Base-by-base conservation (phyloP, 2,888 invertebrate genomes). In the Amaurobius ferox region DNA sequence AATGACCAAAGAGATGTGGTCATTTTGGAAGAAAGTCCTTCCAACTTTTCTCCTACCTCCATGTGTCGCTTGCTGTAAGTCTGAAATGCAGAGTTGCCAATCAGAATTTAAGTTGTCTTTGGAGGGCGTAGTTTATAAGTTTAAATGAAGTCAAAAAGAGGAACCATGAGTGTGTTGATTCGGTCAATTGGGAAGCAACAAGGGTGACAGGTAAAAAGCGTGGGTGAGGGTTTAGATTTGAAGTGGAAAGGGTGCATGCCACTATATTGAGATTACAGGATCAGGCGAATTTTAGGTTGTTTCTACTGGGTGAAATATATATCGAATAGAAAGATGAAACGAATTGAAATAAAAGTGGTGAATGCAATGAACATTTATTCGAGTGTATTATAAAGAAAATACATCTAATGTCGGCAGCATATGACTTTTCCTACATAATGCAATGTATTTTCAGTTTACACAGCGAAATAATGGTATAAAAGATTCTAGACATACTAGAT, bases 1-100 rank as follows among this genome's bases (percentile, higher is more conserved):
- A 73, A 68, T 80, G 80, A 72, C 72, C 79, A 79, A 30, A 62
- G 79, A 72, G 64, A 71, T 79, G 79, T 26, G 71, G 71, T 66
- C 66, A 66, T 66, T 66, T 30, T 66, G 28, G 32, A 35, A 55
- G 44, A 32, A 30, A 78, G 26, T n/a, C 11, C 6, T 30, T 23
- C 30, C 11, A 30, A 48, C 26, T 66, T 62, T 76, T 67, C 32
- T 73, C 39, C 23, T 19, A 9, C 39, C 35, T 19, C 35, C 67
- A 29, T 13, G 29, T 16, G 2, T 30, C 30, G n/a, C 13, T 35
- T 29, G 26, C 40, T 16, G 61, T 13, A 28, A 29, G 16, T 7
- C 23, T 68, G 23, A 68, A 68, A 68, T n/a, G 48, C 64, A 39
- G 64, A 48, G 48, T 28, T 35, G 62, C 48, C 32, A 71, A 44